Evolutionary conservation across 2,113 vertebrate genomes (phyloP).

Genomic region (Perca flavescens): DNA sequence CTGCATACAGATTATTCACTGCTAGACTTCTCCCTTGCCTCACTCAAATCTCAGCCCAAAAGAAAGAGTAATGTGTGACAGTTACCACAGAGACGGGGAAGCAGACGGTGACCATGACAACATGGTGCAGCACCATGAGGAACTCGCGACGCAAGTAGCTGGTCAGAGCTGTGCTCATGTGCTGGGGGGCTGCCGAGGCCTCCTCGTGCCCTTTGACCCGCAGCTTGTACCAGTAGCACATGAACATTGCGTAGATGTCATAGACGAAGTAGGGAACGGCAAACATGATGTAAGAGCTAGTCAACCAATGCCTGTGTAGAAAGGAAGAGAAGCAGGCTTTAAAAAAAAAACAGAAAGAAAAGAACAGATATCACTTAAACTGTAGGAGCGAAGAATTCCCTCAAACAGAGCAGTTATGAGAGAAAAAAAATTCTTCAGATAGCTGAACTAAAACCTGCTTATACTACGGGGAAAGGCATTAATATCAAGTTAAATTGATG

Average conservation of each 20-base stretch:
- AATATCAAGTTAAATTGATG: neutral
- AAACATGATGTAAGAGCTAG: conserved; percentile 90
- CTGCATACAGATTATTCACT: conserved; percentile 10
- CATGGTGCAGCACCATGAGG: conserved; percentile 94
- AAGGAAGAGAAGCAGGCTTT: neutral
- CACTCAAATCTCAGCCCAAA: conserved; percentile 9
- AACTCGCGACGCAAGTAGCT: conserved; percentile 91
- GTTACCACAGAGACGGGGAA: conserved; percentile 94
- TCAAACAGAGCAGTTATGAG: neutral
- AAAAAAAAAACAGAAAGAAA: conserved; percentile 5
- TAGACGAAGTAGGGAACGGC: conserved; percentile 94
- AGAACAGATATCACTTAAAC: neutral
- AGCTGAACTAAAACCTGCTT: neutral
- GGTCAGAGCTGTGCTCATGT: conserved; percentile 76
- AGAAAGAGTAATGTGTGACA: conserved; percentile 54
- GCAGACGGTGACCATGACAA: conserved; percentile 93
- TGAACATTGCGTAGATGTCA: conserved; percentile 95
- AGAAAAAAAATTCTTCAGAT: neutral
- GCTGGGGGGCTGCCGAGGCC: conserved; percentile 67
- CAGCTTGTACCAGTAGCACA: conserved; percentile 93
- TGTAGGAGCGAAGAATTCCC: neutral
- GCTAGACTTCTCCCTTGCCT: neutral
- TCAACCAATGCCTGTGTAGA: conserved; percentile 90
- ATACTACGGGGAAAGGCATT: neutral
- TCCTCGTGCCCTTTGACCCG: conserved; percentile 90